Evolutionary conservation across 2,113 vertebrate species (phyloP).

Genomic region (Antennarius striatus): DNA sequence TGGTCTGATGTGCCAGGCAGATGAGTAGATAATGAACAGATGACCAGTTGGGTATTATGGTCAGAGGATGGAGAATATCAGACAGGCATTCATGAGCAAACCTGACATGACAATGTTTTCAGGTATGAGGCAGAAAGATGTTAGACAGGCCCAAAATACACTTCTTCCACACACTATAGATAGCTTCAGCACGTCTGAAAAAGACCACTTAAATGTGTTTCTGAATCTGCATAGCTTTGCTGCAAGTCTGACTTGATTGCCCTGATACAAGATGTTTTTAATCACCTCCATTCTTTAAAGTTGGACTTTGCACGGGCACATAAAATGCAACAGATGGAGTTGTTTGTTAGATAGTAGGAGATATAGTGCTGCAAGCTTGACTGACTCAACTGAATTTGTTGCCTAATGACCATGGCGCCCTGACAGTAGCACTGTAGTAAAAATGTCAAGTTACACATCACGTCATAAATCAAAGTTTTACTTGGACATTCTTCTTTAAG

Average conservation of each 20-base stretch:
- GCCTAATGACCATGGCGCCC: conserved; percentile 57
- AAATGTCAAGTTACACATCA: conserved; percentile 49
- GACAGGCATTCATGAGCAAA: too few relatives aligned
- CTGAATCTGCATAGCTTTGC: conserved; percentile 8
- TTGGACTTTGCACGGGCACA: conserved; percentile 16
- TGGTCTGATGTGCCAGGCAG: too few relatives aligned
- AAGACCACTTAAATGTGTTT: conserved; percentile 9
- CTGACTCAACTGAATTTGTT: conserved; percentile 35
- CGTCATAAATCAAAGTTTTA: conserved; percentile 47
- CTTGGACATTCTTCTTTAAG: conserved; percentile 44
- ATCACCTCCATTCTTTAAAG: conserved; percentile 38
- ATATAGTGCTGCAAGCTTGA: conserved; percentile 36
- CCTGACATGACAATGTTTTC: too few relatives aligned
- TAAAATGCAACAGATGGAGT: conserved; percentile 59
- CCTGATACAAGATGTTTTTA: conserved; percentile 39
- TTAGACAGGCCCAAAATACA: background rate
- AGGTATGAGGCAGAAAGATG: background rate
- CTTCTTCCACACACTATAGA: background rate
- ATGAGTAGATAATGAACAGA: too few relatives aligned
- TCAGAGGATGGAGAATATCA: too few relatives aligned
- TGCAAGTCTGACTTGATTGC: conserved; percentile 9
- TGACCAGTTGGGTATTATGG: too few relatives aligned
- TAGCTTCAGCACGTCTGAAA: background rate
- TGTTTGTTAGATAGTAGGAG: conserved; percentile 48
- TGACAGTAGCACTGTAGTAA: conserved; percentile 56